Percentiles rank a stretch among this genome's conserved stretches.
Evolutionary conservation across 2,888 invertebrate species (phyloP).

Genomic region (Mongoloraphidia duomilia): DNA sequence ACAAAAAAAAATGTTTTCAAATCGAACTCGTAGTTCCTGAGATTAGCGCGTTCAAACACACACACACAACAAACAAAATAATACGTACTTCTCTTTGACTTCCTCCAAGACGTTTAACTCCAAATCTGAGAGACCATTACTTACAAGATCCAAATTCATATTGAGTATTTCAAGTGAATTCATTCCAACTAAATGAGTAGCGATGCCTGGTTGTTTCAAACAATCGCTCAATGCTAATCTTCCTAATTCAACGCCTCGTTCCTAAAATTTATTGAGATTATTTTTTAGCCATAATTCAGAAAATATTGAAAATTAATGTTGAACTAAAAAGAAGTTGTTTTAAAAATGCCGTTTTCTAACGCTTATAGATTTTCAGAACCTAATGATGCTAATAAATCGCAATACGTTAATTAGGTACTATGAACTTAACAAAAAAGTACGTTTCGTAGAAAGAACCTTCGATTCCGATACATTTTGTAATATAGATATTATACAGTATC

Average conservation of each 20-base stretch:
- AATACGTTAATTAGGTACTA: too few relatives aligned
- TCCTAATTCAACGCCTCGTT: conserved; percentile 48
- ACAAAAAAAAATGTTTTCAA: too few relatives aligned
- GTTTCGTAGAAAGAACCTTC: too few relatives aligned
- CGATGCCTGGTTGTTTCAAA: conserved; percentile 38
- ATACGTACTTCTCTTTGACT: conserved; percentile 42
- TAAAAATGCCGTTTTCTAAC: too few relatives aligned
- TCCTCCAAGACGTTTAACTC: conserved; percentile 48
- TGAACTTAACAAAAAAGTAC: neutral
- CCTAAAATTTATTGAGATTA: conserved; percentile 23
- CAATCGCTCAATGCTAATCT: conserved; percentile 56
- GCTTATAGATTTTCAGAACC: too few relatives aligned
- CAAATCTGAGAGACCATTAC: conserved; percentile 45
- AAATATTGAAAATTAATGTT: too few relatives aligned
- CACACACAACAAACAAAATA: too few relatives aligned
- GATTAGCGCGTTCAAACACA: too few relatives aligned
- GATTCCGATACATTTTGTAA: neutral
- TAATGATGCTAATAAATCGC: too few relatives aligned
- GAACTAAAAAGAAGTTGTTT: too few relatives aligned
- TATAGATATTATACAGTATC: neutral
- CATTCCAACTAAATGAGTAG: conserved; percentile 66
- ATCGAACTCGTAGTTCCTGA: too few relatives aligned
- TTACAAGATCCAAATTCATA: conserved; percentile 47
- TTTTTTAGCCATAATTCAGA: too few relatives aligned
- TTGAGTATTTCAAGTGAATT: conserved; percentile 45